Conservation (phyloP, 2,113 vertebrate genomes). For the Pangasianodon hypophthalmus region DNA sequence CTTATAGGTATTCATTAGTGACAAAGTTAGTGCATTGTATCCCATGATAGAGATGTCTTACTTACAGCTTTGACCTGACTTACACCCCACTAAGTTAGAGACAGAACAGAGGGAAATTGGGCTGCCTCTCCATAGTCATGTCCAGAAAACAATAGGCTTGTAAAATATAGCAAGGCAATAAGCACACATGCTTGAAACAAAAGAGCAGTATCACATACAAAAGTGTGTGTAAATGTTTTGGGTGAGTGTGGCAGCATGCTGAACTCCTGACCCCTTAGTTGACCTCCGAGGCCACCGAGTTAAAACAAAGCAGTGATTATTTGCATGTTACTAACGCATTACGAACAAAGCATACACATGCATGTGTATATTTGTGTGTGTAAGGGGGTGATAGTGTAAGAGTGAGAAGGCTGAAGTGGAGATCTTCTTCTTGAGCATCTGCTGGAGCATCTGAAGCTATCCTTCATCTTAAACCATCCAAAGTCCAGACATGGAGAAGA, state of each 20-base stretch:
- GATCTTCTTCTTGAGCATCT: slow-evolving; percentile 45
- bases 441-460: slow-evolving; percentile 31
- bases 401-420: slow-evolving; percentile 24
- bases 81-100: slow-evolving; percentile 61
- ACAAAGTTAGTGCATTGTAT: slow-evolving; percentile 67
- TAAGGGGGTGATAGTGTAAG: neutral
- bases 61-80: slow-evolving; percentile 74
- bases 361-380: slow-evolving; percentile 8
- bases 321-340: slow-evolving; percentile 38
- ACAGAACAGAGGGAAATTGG: slow-evolving; percentile 27
- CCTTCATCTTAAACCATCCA: slow-evolving; percentile 37
- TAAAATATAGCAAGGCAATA: slow-evolving; percentile 69
- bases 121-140: slow-evolving; percentile 51
- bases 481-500: slow-evolving; percentile 35
- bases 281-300: slow-evolving; percentile 57
- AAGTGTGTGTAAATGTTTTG: slow-evolving; percentile 61
- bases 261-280: slow-evolving; percentile 73
- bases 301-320: slow-evolving; percentile 68
- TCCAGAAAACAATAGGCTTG: slow-evolving; percentile 65
- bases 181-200: slow-evolving; percentile 62
- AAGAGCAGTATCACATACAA: slow-evolving; percentile 54
- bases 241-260: slow-evolving; percentile 61
- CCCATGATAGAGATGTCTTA: slow-evolving; percentile 67
- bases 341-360: neutral
- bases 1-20: slow-evolving; percentile 66